Evolutionary conservation across 2,888 invertebrate species (phyloP), one percentile per base, ranked within the genome.

Genomic region (Invenusta paracnida): DNA sequence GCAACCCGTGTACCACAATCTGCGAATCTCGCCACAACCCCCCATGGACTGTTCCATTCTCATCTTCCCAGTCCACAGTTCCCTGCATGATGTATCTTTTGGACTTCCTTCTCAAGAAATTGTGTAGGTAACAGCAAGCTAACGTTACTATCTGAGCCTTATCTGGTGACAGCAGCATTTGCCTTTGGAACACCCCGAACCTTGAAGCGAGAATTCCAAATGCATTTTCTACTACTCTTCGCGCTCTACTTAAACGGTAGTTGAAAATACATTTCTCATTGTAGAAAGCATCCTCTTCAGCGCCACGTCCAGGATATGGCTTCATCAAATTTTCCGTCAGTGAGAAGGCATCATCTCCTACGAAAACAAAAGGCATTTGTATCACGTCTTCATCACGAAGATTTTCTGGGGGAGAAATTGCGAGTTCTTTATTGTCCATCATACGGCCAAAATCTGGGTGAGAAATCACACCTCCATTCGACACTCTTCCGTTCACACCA

Each of bases 111-210:
- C 30, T 27, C 0, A 86, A 84, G 48, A 86, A 86, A 30, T 86
- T 86, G 66, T 81, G 85, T 86, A 86, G 66, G 30, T 85, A 86
- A 79, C 86, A 85, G 67, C 85, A 86, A 0, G 86, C 82, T 67
- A 86, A 30, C 11, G 82, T 82, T 27, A 87, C 30, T 5, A 28
- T 86, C 25, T n/a, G 23, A 17, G 82, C 85, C 25, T 82, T 87
- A 17, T 87, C 85, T 17, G 83, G 87, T 13, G 67, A 29, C 66
- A 87, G 87, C 13, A 23, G 25, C n/a, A 86, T 87, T 11, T 0
- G 25, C 25, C 79, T 82, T 67, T 87, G 29, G 81, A 87, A 79
- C 0, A 87, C 85, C 13, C 87, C 81, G 30, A 83, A 87, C 29
- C 87, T 86, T 0, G 86, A 83, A 11, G 29, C 67, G 23, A 87